Evolutionary conservation across 1,140 invertebrate species (phyloP).

Genomic region (Magallana gigas): DNA sequence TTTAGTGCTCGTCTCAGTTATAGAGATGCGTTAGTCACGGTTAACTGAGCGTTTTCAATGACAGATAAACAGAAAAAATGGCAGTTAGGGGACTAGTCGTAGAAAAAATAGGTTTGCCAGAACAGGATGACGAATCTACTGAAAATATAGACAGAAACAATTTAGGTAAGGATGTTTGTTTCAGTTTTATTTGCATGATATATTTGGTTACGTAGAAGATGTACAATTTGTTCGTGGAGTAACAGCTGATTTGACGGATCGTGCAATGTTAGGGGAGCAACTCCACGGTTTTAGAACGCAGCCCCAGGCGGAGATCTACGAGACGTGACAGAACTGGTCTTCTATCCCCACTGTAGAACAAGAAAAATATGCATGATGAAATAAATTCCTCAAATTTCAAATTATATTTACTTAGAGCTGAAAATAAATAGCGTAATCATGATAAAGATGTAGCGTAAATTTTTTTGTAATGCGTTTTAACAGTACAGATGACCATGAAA

Average conservation of each 20-base stretch:
- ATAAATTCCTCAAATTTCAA: too few relatives aligned
- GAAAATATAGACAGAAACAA: slow-evolving; percentile 44
- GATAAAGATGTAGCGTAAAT: too few relatives aligned
- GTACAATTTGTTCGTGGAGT: not conserved
- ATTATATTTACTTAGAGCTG: too few relatives aligned
- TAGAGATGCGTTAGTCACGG: not conserved
- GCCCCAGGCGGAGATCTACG: not conserved
- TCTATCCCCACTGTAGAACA: not conserved
- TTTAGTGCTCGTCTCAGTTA: not conserved
- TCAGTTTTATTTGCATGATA: not conserved
- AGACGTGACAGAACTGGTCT: not conserved
- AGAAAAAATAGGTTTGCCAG: slow-evolving; percentile 46
- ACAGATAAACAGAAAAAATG: slow-evolving; percentile 42
- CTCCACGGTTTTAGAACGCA: not conserved
- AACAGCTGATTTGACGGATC: slow-evolving; percentile 22
- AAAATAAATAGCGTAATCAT: too few relatives aligned
- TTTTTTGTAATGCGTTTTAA: too few relatives aligned
- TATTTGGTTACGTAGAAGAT: not conserved
- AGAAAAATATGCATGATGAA: too few relatives aligned
- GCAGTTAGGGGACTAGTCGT: slow-evolving; percentile 39
- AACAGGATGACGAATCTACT: slow-evolving; percentile 48
- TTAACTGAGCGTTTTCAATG: slow-evolving; percentile 43
- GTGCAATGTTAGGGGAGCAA: not conserved
- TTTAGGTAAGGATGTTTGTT: slow-evolving; percentile 36
- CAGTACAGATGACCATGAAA: too few relatives aligned